Conservation (phyloP, 2,888 invertebrate species). For the Drosophila greeni region DNA sequence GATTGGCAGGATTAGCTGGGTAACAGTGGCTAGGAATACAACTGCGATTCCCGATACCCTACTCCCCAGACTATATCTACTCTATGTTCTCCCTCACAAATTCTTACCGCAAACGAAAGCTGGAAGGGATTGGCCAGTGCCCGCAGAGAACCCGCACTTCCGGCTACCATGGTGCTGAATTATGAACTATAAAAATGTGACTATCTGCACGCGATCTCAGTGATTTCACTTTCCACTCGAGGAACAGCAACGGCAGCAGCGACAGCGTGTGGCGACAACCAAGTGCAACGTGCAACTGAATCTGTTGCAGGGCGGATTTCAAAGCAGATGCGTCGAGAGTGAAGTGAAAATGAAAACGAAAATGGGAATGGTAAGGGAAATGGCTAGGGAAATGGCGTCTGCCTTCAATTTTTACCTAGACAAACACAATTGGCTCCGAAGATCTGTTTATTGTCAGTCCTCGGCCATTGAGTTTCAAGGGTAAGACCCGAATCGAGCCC, state of each 20-base stretch:
- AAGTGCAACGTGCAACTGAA: conserved; percentile 69
- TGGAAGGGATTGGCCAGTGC: conserved; percentile 61
- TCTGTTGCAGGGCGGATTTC: conserved; percentile 33
- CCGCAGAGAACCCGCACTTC: conserved; percentile 55
- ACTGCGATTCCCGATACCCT: conserved; percentile 14
- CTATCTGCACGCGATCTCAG: conserved; percentile 56
- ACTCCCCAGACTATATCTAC: neutral
- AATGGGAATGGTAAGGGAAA: conserved; percentile 25
- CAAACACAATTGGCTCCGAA: conserved; percentile 55
- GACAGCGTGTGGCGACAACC: conserved; percentile 51
- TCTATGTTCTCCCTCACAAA: neutral
- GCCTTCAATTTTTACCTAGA: conserved; percentile 57
- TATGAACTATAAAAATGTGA: conserved; percentile 4
- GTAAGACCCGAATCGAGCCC: conserved; percentile 41
- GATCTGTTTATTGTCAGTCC: conserved; percentile 65
- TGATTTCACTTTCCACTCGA: conserved; percentile 63
- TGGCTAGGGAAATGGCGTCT: conserved; percentile 27
- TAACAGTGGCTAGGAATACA: neutral
- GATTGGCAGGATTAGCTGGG: conserved; percentile 2
- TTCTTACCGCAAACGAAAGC: conserved; percentile 73
- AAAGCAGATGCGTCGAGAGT: conserved; percentile 34
- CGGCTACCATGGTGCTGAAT: conserved; percentile 63
- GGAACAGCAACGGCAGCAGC: conserved; percentile 10
- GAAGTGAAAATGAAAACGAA: conserved; percentile 32
- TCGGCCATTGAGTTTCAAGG: conserved; percentile 55